These are phyloP conservation scores for Percopsis omiscomaycus DNA, from an alignment of 2,797 vertebrate species.

Conservation along the genomic window DNA sequence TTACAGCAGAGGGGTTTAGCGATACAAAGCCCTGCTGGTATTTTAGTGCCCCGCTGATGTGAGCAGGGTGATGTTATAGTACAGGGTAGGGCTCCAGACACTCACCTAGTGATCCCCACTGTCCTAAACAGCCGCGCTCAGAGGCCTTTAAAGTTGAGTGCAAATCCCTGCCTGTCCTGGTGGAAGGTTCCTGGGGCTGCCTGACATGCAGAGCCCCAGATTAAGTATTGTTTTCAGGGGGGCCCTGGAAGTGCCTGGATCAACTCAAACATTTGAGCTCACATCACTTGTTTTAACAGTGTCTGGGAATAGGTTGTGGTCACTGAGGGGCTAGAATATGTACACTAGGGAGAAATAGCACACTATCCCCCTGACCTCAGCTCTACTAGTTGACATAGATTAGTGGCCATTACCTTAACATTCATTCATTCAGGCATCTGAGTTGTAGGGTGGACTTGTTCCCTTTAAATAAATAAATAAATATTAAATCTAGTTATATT, in stretches of 20 bases:
- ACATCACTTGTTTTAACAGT: slow-evolving; percentile 26
- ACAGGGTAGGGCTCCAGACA: slow-evolving; percentile 10
- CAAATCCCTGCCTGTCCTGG: slow-evolving; percentile 29
- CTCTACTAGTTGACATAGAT: background rate
- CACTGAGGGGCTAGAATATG: slow-evolving; percentile 9
- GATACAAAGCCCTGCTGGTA: slow-evolving; percentile 65
- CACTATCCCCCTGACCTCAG: slow-evolving; percentile 3
- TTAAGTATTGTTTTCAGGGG: slow-evolving; percentile 14
- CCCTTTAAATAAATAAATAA: too few relatives aligned
- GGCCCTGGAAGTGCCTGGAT: slow-evolving; percentile 31
- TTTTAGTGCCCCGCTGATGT: slow-evolving; percentile 57
- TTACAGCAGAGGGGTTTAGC: slow-evolving; percentile 44
- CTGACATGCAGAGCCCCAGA: slow-evolving; percentile 7
- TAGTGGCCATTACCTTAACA: background rate
- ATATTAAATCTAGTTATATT: too few relatives aligned
- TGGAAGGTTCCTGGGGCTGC: slow-evolving; percentile 22
- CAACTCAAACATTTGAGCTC: slow-evolving; percentile 30
- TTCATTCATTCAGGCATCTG: too few relatives aligned
- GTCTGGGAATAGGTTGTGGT: slow-evolving; percentile 9
- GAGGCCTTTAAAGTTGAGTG: slow-evolving; percentile 24
- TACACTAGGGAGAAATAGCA: background rate
- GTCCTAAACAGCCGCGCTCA: slow-evolving; percentile 7
- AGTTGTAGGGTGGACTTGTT: too few relatives aligned
- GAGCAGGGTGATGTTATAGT: slow-evolving; percentile 53
- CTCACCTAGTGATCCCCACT: slow-evolving; percentile 48